Evolutionary conservation across 2,888 invertebrate genomes (phyloP).

Genomic region (Mechanitis mazaeus): DNA sequence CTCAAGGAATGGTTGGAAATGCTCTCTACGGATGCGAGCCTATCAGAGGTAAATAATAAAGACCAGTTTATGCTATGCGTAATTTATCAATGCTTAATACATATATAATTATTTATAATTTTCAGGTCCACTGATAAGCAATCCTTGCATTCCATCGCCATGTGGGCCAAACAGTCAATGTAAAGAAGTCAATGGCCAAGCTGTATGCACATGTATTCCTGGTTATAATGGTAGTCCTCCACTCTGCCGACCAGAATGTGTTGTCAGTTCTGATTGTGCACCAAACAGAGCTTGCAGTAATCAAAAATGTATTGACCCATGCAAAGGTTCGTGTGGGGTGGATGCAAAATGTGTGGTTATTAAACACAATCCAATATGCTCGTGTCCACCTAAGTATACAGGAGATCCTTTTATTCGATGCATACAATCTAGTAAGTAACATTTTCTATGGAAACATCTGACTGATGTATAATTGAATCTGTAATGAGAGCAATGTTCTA

Average conservation of each 20-base stretch:
- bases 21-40: constrained; percentile 79
- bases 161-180: constrained; percentile 88
- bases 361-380: constrained; percentile 87
- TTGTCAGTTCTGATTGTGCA: constrained; percentile 85
- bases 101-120: background rate
- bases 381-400: constrained; percentile 80
- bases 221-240: constrained; percentile 84
- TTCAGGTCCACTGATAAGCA: constrained; percentile 59
- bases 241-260: constrained; percentile 85
- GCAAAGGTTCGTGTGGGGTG: constrained; percentile 84
- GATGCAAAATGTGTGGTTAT: constrained; percentile 84
- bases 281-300: constrained; percentile 83
- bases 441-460: constrained; percentile 7
- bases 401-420: constrained; percentile 88
- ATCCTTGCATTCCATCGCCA: constrained; percentile 84
- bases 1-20: constrained; percentile 81
- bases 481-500: background rate
- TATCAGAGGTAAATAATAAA: constrained; percentile 53
- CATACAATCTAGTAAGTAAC: constrained; percentile 58
- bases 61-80: background rate
- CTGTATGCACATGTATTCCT: constrained; percentile 84
- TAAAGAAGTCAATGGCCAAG: constrained; percentile 79
- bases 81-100: background rate
- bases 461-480: background rate
- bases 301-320: constrained; percentile 85